phyloP scores from a whole-genome alignment of 2,888 invertebrate species.

The Athrips mouffetella region DNA sequence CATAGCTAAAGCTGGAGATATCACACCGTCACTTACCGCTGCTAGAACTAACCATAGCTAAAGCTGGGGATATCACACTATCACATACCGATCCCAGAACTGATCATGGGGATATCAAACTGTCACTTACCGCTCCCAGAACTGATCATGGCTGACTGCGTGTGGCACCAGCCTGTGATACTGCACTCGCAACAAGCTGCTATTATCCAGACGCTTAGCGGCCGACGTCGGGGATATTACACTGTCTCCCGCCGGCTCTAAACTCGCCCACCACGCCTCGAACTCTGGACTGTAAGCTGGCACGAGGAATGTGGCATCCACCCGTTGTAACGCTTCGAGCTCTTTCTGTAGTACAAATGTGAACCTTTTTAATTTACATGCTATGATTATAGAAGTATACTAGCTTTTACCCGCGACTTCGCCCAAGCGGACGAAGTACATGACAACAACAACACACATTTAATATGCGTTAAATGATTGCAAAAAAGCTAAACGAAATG shows the following conservation, averaged over 20 bases:
- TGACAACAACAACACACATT: no score
- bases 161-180: constrained; percentile 84
- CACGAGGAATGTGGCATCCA: constrained; percentile 84
- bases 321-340: constrained; percentile 83
- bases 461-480: no score
- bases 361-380: not conserved
- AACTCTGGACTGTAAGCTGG: constrained; percentile 80
- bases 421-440: no score
- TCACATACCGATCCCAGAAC: no score
- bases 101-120: no score
- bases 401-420: no score
- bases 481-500: no score
- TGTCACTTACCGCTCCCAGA: constrained; percentile 84
- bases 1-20: no score
- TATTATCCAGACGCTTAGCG: constrained; percentile 42
- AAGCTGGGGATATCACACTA: no score
- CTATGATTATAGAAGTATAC: no score
- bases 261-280: constrained; percentile 60
- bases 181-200: constrained; percentile 75
- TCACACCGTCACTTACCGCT: no score
- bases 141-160: constrained; percentile 83
- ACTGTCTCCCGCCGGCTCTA: constrained; percentile 41
- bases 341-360: constrained; percentile 75
- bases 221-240: constrained; percentile 43
- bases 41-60: no score